Evolutionary conservation across 2,113 vertebrate genomes (phyloP), one percentile per base, ranked within the genome.

Genomic region (Solea senegalensis): DNA sequence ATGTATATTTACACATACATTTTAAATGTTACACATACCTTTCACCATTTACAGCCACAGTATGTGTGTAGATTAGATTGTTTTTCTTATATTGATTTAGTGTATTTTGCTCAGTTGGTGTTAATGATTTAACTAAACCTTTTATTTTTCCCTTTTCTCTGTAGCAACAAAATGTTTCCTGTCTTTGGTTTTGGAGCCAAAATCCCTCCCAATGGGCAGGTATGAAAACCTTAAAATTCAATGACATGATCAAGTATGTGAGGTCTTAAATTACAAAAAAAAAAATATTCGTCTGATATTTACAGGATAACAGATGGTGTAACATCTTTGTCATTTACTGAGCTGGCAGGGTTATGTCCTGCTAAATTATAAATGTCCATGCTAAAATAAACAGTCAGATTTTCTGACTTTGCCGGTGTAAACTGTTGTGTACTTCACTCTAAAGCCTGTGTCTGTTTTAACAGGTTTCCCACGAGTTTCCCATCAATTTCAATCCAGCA

Each of bases 401-500:
- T 45, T 45, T 45, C 44, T 49, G 53, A 55, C 26, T 34, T 15
- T 0, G 5, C 8, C 66, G 46, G n/a, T 53, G 16, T 41, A 3
- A 8, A 50, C 14, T n/a, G 34, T n/a, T 34, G 45, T 21, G 8
- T 5, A 15, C 7, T 58, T 45, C 8, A 8, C 11, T 59, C 40
- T 12, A 53, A 27, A 4, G 8, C 46, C 0, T 10, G 26, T 40
- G 7, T 26, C 5, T 59, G 6, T 16, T 1, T 48, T 34, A 41
- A 64, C 88, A 98, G 97, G 96, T 99, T 53, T 98, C 96, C n/a
- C 98, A 99, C 34, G 96, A 99, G 77, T 99, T 99, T 87, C 95
- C 97, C 49, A 87, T 99, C 81, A 99, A 97, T 89, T 99, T 99
- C 90, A 95, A 96, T 77, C 89, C 95, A 4, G 85, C 94, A 50